Percentiles rank a stretch among this genome's conserved stretches.
Conservation (phyloP, 2,113 vertebrate genomes). For the Lucifuga dentata region DNA sequence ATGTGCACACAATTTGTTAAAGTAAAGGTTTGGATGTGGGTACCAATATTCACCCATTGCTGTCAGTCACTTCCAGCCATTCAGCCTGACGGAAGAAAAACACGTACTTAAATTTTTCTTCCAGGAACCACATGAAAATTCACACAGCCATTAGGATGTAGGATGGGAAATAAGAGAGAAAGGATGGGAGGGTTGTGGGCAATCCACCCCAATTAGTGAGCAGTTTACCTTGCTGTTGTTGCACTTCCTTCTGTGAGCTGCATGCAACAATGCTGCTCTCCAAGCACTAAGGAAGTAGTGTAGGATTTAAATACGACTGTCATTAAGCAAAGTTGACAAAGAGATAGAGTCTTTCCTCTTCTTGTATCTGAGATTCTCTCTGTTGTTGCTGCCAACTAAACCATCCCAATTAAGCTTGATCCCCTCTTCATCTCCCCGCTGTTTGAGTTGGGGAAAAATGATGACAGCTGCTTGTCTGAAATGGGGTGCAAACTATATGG, state of each 20-base stretch:
- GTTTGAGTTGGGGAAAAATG: slow-evolving; percentile 33
- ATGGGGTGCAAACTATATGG: slow-evolving; percentile 10
- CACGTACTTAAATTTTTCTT: slow-evolving; percentile 15
- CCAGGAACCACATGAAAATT: slow-evolving; percentile 40
- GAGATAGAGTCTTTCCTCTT: slow-evolving; percentile 34
- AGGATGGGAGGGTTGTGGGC: slow-evolving; percentile 3
- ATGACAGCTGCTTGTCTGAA: slow-evolving; percentile 29
- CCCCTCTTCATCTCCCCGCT: slow-evolving; percentile 41
- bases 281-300: slow-evolving; percentile 42
- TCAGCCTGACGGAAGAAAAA: slow-evolving; percentile 8
- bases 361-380: slow-evolving; percentile 33
- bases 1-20: slow-evolving; percentile 30
- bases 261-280: slow-evolving; percentile 32
- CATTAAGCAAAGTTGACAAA: slow-evolving; percentile 61
- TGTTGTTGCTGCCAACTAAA: slow-evolving; percentile 51
- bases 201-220: slow-evolving; percentile 70
- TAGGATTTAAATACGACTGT: slow-evolving; percentile 62
- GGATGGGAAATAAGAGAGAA: slow-evolving; percentile 15
- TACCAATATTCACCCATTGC: slow-evolving; percentile 16
- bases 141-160: slow-evolving; percentile 30
- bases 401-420: slow-evolving; percentile 56
- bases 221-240: slow-evolving; percentile 57
- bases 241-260: slow-evolving; percentile 28
- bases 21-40: slow-evolving; percentile 42
- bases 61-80: slow-evolving; percentile 45